Evolutionary conservation across 2,888 invertebrate genomes (phyloP).

Genomic region (Sclerodermus sp.): DNA sequence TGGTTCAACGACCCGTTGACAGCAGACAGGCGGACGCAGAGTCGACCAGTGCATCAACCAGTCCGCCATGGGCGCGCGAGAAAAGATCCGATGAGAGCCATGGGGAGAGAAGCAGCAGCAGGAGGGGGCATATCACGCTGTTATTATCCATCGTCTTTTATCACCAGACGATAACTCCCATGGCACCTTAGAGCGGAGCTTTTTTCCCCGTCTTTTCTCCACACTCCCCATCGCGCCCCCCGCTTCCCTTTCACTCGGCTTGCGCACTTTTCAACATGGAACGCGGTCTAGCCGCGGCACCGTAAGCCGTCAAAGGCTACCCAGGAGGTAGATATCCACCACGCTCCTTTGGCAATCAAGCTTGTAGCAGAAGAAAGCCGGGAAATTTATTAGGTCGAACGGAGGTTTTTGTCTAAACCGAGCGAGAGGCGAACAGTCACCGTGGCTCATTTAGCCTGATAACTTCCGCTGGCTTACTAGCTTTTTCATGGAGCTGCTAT

Average conservation of each 20-base stretch:
- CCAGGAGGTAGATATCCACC: neutral
- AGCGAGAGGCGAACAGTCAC: too few relatives aligned
- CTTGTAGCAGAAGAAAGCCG: too few relatives aligned
- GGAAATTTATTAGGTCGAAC: too few relatives aligned
- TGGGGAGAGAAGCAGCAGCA: neutral
- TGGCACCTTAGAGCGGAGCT: constrained; percentile 23
- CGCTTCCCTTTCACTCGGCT: constrained; percentile 11
- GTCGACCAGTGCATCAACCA: constrained; percentile 59
- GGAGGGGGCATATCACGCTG: constrained; percentile 31
- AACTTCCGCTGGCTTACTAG: too few relatives aligned
- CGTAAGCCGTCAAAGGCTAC: neutral
- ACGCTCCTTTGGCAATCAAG: neutral
- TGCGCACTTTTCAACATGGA: neutral
- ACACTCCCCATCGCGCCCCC: constrained; percentile 8
- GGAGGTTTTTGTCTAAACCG: too few relatives aligned
- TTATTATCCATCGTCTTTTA: constrained; percentile 51
- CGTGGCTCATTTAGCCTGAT: too few relatives aligned
- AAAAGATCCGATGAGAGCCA: neutral
- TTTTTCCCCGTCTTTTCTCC: constrained; percentile 14
- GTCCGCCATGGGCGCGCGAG: constrained; percentile 18
- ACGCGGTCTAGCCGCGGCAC: neutral
- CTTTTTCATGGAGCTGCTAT: too few relatives aligned
- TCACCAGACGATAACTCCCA: constrained; percentile 45
- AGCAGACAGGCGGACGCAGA: constrained; percentile 55
- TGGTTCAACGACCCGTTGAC: constrained; percentile 56